Conservation (phyloP, 1,140 invertebrate species). For the Bombus waltoni region DNA sequence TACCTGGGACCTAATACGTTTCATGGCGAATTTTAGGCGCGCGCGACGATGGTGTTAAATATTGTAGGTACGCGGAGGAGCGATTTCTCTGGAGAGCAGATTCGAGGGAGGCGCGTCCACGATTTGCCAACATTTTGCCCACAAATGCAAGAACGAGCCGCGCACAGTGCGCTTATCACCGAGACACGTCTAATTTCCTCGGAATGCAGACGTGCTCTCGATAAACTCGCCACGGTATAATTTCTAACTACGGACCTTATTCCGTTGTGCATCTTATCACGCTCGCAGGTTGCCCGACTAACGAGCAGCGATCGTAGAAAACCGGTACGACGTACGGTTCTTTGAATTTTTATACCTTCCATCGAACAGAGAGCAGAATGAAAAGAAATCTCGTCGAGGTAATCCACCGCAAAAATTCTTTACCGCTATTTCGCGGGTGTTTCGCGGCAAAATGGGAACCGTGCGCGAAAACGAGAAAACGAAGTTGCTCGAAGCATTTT, state of each 20-base stretch:
- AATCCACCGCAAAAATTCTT: too few relatives aligned
- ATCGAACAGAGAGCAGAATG: background rate
- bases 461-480: background rate
- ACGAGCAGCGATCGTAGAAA: slow-evolving; percentile 27
- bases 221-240: slow-evolving; percentile 38
- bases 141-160: slow-evolving; percentile 10
- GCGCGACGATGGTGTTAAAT: background rate
- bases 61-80: background rate
- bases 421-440: background rate
- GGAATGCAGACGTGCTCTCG: slow-evolving; percentile 26
- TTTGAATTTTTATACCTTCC: slow-evolving; percentile 1
- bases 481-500: background rate
- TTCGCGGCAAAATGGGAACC: background rate
- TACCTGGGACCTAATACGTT: background rate
- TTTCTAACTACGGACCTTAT: slow-evolving; percentile 38
- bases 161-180: slow-evolving; percentile 19
- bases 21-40: background rate
- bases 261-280: slow-evolving; percentile 26
- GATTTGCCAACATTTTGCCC: slow-evolving; percentile 8
- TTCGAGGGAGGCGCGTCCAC: background rate
- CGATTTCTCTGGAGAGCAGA: background rate
- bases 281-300: slow-evolving; percentile 29
- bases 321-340: slow-evolving; percentile 43
- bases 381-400: background rate
- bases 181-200: slow-evolving; percentile 31